These are phyloP conservation scores for Heteromormyrus szaboi DNA, from an alignment of 2,797 vertebrate species.

Conservation along the genomic window DNA sequence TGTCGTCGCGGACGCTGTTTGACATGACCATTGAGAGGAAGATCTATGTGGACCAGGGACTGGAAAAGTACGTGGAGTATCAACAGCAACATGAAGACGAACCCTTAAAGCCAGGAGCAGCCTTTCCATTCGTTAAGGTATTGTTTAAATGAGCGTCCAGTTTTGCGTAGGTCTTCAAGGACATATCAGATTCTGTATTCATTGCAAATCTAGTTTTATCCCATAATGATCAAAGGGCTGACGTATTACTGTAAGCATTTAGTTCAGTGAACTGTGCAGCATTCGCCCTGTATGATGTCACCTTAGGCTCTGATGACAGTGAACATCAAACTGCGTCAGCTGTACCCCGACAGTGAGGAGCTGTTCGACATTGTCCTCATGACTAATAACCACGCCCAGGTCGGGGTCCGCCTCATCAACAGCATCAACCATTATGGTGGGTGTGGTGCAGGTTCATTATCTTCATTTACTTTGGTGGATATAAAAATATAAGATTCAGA, in stretches of 20 bases:
- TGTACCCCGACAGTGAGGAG: constrained; percentile 87
- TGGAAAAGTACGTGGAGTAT: constrained; percentile 80
- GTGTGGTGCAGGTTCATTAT: constrained; percentile 22
- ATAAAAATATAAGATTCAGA: neutral
- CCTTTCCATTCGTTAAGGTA: constrained; percentile 92
- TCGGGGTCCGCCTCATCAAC: constrained; percentile 94
- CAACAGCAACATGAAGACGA: constrained; percentile 75
- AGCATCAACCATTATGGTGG: constrained; percentile 94
- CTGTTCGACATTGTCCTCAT: constrained; percentile 94
- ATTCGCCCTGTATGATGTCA: neutral
- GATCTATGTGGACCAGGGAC: constrained; percentile 73
- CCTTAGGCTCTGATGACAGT: constrained; percentile 81
- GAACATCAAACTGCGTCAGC: constrained; percentile 71
- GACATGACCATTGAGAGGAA: constrained; percentile 76
- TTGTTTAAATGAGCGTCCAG: neutral
- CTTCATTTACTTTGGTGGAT: neutral
- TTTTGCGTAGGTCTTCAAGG: neutral
- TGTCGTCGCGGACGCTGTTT: constrained; percentile 86
- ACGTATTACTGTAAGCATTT: neutral
- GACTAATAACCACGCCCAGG: constrained; percentile 96
- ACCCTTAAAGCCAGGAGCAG: constrained; percentile 71
- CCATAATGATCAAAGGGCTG: neutral
- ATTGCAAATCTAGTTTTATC: neutral
- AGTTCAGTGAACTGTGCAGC: neutral
- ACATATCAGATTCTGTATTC: neutral